These are phyloP conservation scores for Scyliorhinus canicula DNA, from an alignment of 2,797 vertebrate genomes.

Conservation along the genomic window DNA sequence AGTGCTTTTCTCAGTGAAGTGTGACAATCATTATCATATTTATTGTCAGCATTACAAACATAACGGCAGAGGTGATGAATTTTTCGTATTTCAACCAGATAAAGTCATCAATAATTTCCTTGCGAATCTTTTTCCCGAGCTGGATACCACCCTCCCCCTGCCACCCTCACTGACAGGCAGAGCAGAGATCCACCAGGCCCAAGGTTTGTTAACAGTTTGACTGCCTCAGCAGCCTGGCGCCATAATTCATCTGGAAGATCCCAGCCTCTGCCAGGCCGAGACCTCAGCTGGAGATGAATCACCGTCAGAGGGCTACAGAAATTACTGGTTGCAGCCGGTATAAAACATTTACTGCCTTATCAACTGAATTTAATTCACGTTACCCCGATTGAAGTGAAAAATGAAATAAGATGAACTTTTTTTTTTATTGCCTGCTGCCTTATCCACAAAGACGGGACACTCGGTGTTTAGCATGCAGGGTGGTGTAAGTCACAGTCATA, in stretches of 20 bases:
- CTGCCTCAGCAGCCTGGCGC: constrained; percentile 40
- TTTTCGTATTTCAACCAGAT: constrained; percentile 64
- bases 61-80: constrained; percentile 68
- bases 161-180: constrained; percentile 37
- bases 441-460: not conserved
- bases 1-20: constrained; percentile 67
- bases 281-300: constrained; percentile 40
- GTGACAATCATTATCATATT: constrained; percentile 79
- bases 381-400: constrained; percentile 49
- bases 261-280: not conserved
- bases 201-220: constrained; percentile 47
- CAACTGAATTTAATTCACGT: constrained; percentile 48
- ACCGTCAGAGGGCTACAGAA: constrained; percentile 39
- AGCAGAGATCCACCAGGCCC: constrained; percentile 45
- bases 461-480: not conserved
- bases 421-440: constrained; percentile 40
- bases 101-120: constrained; percentile 74
- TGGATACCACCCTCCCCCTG: constrained; percentile 31
- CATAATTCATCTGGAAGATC: constrained; percentile 44
- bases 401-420: constrained; percentile 41
- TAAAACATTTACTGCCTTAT: constrained; percentile 51
- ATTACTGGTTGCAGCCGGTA: constrained; percentile 45
- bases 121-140: constrained; percentile 48
- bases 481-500: not conserved
- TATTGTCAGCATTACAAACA: constrained; percentile 73